Base-by-base conservation (phyloP, 1,140 invertebrate species). In the Brachionus paranguensis region DNA sequence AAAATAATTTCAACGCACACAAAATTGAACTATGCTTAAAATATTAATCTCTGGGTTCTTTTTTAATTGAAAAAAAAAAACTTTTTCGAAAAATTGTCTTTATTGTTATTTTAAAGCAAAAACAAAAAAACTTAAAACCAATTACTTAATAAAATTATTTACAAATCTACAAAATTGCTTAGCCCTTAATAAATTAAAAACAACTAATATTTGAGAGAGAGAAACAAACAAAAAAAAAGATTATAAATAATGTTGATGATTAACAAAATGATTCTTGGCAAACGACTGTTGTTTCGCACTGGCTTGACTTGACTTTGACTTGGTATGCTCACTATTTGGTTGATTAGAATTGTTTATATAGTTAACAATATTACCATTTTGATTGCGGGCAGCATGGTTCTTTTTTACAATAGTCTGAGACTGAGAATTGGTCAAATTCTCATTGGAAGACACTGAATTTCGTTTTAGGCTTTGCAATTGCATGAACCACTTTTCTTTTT, bases 191-290 rank as follows among this genome's bases (percentile, higher is more conserved):
- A 41, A 72, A 20, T 72, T 72, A 72, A 45, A 72, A 76, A 74
- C 17, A 74, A 74, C 14, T 74, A 45, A 20, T 17, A 6, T 74
- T 45, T 74, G n/a, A 74, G n/a, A 74, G 17, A 74, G n/a, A 72
- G 3, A 29, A 29, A 29, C 27, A 43, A 72, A 72, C 4, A 53
- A 53, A 0, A 76, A 53, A 37, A n/a, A 12, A 17, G 45, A 47
- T 24, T 45, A 76, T 76, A 76, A 50, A 76, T 76, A 76, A 47
- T 76, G 72, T 76, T 47, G 72, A 50, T 76, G 43, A 50, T 76
- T 76, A 37, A 76, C 27, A 3, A 76, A 7, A 76, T 50, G 43
- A 33, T 76, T 76, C 45, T 76, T 76, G 24, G 50, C 72, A 50
- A 76, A 24, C 8, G 72, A n/a, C 27, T 76, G 72, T 76, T 76